Evolutionary conservation across 2,113 vertebrate genomes (phyloP).

Genomic region (Chionomys nivalis): DNA sequence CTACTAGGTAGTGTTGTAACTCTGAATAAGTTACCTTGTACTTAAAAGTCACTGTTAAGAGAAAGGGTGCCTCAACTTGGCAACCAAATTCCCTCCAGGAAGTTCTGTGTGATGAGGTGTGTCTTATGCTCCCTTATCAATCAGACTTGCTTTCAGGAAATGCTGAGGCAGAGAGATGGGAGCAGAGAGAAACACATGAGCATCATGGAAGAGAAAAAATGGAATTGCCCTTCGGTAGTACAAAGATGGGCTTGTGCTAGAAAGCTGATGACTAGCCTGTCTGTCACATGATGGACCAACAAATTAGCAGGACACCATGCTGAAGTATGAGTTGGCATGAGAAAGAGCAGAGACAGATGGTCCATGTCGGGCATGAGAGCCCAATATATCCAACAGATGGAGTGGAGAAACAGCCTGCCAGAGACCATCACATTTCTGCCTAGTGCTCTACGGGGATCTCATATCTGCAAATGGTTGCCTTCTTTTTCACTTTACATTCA

Average conservation of each 20-base stretch:
- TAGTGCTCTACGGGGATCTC: not conserved
- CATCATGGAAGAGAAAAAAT: not conserved
- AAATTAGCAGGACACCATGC: not conserved
- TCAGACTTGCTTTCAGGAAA: not conserved
- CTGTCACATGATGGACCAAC: no score
- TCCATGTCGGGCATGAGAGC: not conserved
- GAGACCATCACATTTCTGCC: not conserved
- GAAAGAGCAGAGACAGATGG: not conserved
- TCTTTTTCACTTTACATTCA: not conserved
- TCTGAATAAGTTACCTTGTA: not conserved
- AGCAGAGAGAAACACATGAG: not conserved
- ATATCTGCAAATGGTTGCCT: not conserved
- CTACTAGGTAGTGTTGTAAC: not conserved
- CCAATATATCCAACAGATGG: not conserved
- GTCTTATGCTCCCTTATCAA: not conserved
- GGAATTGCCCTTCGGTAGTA: not conserved
- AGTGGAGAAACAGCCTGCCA: not conserved
- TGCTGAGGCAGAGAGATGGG: not conserved
- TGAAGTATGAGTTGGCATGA: not conserved
- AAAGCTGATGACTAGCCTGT: not conserved
- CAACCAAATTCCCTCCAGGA: not conserved
- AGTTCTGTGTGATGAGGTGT: not conserved
- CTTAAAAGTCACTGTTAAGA: not conserved
- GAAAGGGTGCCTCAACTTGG: not conserved
- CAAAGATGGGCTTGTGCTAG: not conserved